Evolutionary conservation across 1,140 invertebrate species (phyloP), one percentile per base, ranked within the genome.

Genomic region (Tetramorium alpestre): DNA sequence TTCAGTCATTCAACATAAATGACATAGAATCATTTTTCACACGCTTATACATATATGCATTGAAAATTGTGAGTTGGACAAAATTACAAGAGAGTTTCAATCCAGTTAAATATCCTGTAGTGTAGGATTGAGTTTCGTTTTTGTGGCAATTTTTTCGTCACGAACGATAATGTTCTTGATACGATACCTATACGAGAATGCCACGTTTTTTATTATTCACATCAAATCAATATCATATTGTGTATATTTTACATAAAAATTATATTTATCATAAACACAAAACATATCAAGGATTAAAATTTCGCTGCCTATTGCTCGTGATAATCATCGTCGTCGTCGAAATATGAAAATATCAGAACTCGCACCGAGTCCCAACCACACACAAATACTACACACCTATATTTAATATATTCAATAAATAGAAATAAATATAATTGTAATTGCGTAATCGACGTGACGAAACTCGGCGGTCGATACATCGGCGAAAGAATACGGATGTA

Each of bases 381-480:
- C 33, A 76, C 13, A 25, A 33, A 22, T 28, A 82, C 75, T 78
- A 47, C 70, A 47, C 70, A 73, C 67, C 80, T 70, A 90, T 58
- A 60, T 65, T 62, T 72, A 80, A 64, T 76, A 89, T 6, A 28
- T 56, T 78, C 49, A 87, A 92, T 93, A 93, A 92, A 93, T 93
- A 92, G 38, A 89, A 92, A 93, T 93, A 93, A 93, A 90, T 91
- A 92, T 91, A 33, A 28, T 62, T 25, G 25, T 84, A 77, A 67
- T 78, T 49, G 33, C 87, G n/a, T 72, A 33, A 62, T 89, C 28
- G 56, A 60, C 76, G 87, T 69, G 87, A 75, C 78, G 22, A 49
- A 82, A 82, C 51, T 82, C 54, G 51, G 7, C 28, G 33, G 44
- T 81, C 38, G 69, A 77, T 62, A 72, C 65, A 3, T 33, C 3